Conservation (phyloP, 2,797 vertebrate species). For the Odontamblyopus lacepedii region DNA sequence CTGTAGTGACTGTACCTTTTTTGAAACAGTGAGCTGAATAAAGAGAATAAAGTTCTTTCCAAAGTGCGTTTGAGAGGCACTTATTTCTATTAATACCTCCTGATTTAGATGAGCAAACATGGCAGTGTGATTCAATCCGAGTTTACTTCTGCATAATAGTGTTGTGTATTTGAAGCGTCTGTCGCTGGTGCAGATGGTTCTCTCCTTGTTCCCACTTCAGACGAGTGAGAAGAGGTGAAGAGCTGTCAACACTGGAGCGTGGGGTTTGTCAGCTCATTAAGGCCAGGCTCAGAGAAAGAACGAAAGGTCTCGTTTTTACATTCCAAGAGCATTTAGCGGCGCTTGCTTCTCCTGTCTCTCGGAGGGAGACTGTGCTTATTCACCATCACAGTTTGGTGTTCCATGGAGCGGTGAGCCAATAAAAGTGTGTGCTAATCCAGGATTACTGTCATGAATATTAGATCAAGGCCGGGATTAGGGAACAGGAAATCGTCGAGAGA, state of each 20-base stretch:
- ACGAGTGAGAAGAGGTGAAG: slow-evolving; percentile 36
- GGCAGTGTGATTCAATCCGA: background rate
- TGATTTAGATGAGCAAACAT: background rate
- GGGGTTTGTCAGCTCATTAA: slow-evolving; percentile 44
- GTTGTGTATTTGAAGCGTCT: background rate
- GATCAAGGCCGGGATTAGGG: slow-evolving; percentile 61
- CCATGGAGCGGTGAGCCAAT: slow-evolving; percentile 61
- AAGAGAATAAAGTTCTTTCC: no score
- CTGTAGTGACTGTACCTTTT: no score
- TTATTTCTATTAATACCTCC: background rate
- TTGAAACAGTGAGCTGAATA: no score
- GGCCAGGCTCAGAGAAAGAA: slow-evolving; percentile 22
- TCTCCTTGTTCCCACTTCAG: slow-evolving; percentile 36
- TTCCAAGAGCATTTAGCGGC: no score
- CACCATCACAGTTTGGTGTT: slow-evolving; percentile 65
- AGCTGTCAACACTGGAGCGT: slow-evolving; percentile 43
- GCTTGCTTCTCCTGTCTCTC: no score
- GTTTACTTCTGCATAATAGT: background rate
- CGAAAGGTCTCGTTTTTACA: slow-evolving; percentile 38
- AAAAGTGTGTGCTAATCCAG: slow-evolving; percentile 72
- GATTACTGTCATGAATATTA: slow-evolving; percentile 72
- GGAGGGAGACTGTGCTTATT: slow-evolving; percentile 34
- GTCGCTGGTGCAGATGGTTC: background rate
- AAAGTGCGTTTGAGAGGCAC: no score
- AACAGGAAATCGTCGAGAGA: slow-evolving; percentile 41